Evolutionary conservation across 2,888 invertebrate species (phyloP).

Genomic region (Cosmopolites sordidus): DNA sequence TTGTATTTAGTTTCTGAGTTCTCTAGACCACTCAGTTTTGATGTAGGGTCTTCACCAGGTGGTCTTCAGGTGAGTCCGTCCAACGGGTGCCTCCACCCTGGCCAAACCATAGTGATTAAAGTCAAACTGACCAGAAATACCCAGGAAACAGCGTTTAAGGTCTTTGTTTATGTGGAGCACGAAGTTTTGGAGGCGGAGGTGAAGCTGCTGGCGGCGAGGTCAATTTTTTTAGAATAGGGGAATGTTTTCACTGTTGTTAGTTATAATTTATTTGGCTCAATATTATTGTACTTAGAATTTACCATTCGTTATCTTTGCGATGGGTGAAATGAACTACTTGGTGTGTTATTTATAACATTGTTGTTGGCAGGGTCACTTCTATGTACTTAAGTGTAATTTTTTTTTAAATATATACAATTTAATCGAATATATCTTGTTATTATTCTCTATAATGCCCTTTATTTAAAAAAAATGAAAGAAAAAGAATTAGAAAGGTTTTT

Average conservation of each 20-base stretch:
- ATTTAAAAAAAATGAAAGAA: too few species aligned
- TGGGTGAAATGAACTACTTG: too few species aligned
- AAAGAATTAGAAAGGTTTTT: too few species aligned
- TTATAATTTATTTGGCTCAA: neutral
- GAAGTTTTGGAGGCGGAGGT: slow-evolving; percentile 37
- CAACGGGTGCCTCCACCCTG: slow-evolving; percentile 31
- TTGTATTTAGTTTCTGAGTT: slow-evolving; percentile 32
- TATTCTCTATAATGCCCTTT: too few species aligned
- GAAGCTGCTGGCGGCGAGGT: slow-evolving; percentile 30
- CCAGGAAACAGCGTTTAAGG: slow-evolving; percentile 28
- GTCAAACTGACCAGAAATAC: slow-evolving; percentile 29
- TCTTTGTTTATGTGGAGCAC: slow-evolving; percentile 36
- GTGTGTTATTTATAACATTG: too few species aligned
- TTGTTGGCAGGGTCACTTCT: too few species aligned
- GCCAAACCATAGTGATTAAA: slow-evolving; percentile 31
- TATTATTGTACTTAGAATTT: too few species aligned
- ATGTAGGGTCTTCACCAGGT: slow-evolving; percentile 24
- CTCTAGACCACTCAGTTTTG: slow-evolving; percentile 26
- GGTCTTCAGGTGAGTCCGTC: slow-evolving; percentile 32
- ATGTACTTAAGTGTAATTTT: too few species aligned
- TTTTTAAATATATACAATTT: too few species aligned
- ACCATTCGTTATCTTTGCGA: too few species aligned
- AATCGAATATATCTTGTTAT: too few species aligned
- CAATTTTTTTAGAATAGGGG: slow-evolving; percentile 22
- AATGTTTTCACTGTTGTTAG: slow-evolving; percentile 18